These are phyloP conservation scores for Gryllus longicercus DNA, from an alignment of 2,888 invertebrate genomes.

Conservation along the genomic window DNA sequence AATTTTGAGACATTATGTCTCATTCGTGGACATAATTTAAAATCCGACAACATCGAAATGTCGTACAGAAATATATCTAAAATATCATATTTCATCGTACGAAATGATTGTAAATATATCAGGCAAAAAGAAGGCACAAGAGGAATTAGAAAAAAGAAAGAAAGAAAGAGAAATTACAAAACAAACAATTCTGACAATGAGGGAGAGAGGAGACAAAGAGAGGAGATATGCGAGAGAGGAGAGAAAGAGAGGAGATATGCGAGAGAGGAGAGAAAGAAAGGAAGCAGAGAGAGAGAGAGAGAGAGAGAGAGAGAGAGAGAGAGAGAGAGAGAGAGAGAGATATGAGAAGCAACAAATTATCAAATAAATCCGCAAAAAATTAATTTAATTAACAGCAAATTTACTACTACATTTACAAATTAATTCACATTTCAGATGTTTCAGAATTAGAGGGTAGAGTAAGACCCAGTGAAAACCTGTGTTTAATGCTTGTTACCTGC, in stretches of 20 bases:
- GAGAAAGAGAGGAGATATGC: neutral
- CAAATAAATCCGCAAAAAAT: too few species aligned
- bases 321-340: too few species aligned
- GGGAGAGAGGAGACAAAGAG: neutral
- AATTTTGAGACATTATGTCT: too few species aligned
- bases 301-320: too few species aligned
- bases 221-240: neutral
- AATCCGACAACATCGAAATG: neutral
- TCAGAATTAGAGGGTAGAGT: too few species aligned
- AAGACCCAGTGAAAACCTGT: too few species aligned
- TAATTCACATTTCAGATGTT: too few species aligned
- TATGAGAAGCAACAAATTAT: neutral
- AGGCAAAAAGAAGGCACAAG: neutral
- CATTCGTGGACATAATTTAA: too few species aligned
- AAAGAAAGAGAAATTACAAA: neutral
- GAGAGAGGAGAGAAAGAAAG: neutral
- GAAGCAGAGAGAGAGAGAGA: neutral
- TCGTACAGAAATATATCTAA: neutral
- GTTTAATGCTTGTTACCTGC: too few species aligned
- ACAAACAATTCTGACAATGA: neutral
- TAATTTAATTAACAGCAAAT: too few species aligned
- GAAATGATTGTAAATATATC: too few species aligned
- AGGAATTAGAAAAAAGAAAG: neutral
- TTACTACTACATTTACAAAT: too few species aligned
- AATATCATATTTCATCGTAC: neutral